These are phyloP conservation scores for Characodon lateralis DNA, from an alignment of 2,797 vertebrate genomes.

Conservation along the genomic window DNA sequence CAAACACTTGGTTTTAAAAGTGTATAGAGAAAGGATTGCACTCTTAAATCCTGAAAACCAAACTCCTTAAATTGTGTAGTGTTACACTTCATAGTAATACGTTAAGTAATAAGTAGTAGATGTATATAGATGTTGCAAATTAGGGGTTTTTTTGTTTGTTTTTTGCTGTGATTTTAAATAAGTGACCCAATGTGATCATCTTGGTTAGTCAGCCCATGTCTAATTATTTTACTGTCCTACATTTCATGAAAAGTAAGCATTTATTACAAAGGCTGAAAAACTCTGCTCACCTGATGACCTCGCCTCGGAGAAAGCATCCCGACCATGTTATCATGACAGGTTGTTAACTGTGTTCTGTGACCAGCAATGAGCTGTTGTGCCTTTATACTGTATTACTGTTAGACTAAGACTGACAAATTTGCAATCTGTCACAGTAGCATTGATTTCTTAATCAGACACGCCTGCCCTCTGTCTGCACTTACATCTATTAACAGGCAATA, in stretches of 20 bases:
- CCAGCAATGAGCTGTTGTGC: constrained; percentile 68
- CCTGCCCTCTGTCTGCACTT: constrained; percentile 31
- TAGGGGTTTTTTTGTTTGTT: too few species aligned
- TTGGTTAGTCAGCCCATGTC: not conserved
- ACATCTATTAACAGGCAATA: constrained; percentile 48
- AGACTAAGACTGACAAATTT: constrained; percentile 30
- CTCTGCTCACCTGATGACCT: constrained; percentile 7
- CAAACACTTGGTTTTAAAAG: not conserved
- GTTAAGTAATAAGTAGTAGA: too few species aligned
- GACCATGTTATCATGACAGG: constrained; percentile 4
- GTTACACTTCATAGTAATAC: not conserved
- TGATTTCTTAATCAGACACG: constrained; percentile 16
- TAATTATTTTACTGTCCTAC: not conserved
- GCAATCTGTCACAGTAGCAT: constrained; percentile 52
- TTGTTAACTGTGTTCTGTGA: constrained; percentile 36
- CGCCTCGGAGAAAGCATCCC: not conserved
- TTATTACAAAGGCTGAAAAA: constrained; percentile 14
- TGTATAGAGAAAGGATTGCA: not conserved
- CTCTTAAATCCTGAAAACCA: not conserved
- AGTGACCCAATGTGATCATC: not conserved
- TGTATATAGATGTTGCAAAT: too few species aligned
- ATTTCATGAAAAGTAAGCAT: not conserved
- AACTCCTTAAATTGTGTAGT: not conserved
- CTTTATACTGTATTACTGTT: constrained; percentile 72
- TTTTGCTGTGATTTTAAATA: not conserved